phyloP scores from a whole-genome alignment of 1,140 invertebrate species.

The Drosophila pandora region DNA sequence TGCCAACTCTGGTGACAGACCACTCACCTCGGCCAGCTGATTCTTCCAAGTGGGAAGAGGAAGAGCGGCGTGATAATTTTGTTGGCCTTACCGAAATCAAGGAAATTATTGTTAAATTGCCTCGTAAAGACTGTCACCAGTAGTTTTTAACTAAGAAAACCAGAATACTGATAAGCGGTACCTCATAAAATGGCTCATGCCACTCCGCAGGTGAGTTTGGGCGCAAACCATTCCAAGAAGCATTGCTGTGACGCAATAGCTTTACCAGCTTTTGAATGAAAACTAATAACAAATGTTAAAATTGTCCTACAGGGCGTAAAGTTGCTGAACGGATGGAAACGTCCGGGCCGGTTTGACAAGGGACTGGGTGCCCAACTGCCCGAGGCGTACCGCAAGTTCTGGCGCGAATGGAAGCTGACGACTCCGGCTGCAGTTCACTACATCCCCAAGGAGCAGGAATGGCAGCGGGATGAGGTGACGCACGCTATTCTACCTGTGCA shows the following conservation, averaged over 20 bases:
- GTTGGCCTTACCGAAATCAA: conserved; percentile 44
- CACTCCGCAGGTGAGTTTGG: conserved; percentile 61
- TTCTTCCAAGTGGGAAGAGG: conserved; percentile 51
- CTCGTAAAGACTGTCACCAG: conserved; percentile 18
- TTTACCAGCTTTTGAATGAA: conserved; percentile 19
- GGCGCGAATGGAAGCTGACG: conserved; percentile 91
- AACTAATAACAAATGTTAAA: conserved; percentile 20
- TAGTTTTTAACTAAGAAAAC: conserved; percentile 29
- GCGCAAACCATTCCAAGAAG: neutral
- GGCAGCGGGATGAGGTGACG: conserved; percentile 88
- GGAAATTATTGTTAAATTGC: conserved; percentile 31
- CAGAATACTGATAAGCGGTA: conserved; percentile 12
- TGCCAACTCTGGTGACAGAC: conserved; percentile 6
- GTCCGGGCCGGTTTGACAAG: conserved; percentile 85
- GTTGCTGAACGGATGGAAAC: conserved; percentile 83
- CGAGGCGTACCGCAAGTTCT: conserved; percentile 94
- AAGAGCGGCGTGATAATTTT: conserved; percentile 37
- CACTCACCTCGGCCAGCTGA: conserved; percentile 31
- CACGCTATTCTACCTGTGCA: conserved; percentile 89
- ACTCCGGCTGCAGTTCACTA: conserved; percentile 93
- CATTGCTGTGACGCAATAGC: conserved; percentile 71
- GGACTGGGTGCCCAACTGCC: conserved; percentile 89
- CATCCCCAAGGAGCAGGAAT: conserved; percentile 89
- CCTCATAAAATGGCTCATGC: conserved; percentile 61
- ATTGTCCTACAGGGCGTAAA: conserved; percentile 63